These are phyloP conservation scores for Riptortus pedestris DNA, from an alignment of 1,140 invertebrate genomes.

Conservation along the genomic window DNA sequence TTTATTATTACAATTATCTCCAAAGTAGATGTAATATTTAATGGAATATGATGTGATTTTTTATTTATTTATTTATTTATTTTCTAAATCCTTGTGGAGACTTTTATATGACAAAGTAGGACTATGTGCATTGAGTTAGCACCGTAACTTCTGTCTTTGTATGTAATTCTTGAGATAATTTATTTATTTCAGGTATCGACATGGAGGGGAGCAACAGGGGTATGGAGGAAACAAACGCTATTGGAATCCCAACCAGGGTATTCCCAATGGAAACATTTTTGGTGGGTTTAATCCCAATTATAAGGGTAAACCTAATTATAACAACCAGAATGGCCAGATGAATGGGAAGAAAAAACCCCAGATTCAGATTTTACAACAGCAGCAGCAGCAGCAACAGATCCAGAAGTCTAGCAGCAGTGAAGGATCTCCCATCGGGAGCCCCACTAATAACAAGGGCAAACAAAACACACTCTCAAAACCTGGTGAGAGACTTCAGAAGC, in stretches of 20 bases:
- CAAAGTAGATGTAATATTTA: no score
- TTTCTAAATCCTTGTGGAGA: no score
- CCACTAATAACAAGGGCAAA: background rate
- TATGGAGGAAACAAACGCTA: background rate
- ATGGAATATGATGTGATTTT: no score
- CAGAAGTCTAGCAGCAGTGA: background rate
- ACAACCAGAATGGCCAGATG: background rate
- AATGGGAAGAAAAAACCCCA: slow-evolving; percentile 8
- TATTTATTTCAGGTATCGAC: background rate
- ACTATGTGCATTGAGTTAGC: no score
- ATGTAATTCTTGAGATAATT: no score
- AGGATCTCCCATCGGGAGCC: background rate
- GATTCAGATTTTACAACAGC: background rate
- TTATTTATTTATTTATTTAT: no score
- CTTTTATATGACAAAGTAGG: no score
- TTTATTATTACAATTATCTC: no score
- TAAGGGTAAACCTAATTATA: background rate
- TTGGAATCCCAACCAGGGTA: slow-evolving; percentile 6
- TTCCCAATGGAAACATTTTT: background rate
- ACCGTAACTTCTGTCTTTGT: no score
- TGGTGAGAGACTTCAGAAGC: slow-evolving; percentile 69
- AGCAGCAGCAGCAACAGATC: background rate
- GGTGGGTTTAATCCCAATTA: slow-evolving; percentile 1
- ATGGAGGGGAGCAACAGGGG: background rate
- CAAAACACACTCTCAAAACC: no score